Conservation (phyloP, 2,113 vertebrate genomes). For the Periophthalmus modestus region DNA sequence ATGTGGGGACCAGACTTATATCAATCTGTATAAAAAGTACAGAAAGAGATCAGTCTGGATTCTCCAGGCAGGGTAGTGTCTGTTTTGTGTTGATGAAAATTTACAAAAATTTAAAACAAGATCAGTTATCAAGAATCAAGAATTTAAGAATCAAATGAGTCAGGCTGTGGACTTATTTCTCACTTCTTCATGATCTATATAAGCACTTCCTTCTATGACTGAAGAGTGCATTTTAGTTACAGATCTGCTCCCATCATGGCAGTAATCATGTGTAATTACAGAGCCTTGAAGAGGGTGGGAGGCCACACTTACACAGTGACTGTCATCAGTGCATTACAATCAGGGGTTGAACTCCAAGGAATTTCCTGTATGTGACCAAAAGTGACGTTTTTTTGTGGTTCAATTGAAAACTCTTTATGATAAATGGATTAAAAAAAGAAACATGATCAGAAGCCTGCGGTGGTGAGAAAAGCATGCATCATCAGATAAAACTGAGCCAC, state of each 20-base stretch:
- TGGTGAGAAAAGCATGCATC: background rate
- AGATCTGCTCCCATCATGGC: slow-evolving; percentile 9
- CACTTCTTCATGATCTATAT: no score
- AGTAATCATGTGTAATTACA: slow-evolving; percentile 34
- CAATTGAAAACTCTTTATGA: slow-evolving; percentile 6
- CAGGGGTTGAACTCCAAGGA: slow-evolving; percentile 27
- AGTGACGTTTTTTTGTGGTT: slow-evolving; percentile 22
- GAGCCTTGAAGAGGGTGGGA: slow-evolving; percentile 17
- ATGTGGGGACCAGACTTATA: no score
- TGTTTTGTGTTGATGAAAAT: no score
- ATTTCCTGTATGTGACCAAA: slow-evolving; percentile 32
- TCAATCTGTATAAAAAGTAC: no score
- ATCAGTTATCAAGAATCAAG: no score
- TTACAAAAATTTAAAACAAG: no score
- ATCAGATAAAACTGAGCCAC: background rate
- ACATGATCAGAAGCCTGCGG: background rate
- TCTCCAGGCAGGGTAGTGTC: no score
- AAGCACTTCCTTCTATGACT: background rate
- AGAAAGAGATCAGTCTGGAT: no score
- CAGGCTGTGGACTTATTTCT: no score
- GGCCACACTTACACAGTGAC: slow-evolving; percentile 25
- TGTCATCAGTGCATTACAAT: background rate
- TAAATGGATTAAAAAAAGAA: background rate
- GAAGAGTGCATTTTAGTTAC: slow-evolving; percentile 15
- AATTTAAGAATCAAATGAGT: no score